Base-by-base conservation (phyloP, 2,113 vertebrate species). In the Bufo gargarizans region DNA sequence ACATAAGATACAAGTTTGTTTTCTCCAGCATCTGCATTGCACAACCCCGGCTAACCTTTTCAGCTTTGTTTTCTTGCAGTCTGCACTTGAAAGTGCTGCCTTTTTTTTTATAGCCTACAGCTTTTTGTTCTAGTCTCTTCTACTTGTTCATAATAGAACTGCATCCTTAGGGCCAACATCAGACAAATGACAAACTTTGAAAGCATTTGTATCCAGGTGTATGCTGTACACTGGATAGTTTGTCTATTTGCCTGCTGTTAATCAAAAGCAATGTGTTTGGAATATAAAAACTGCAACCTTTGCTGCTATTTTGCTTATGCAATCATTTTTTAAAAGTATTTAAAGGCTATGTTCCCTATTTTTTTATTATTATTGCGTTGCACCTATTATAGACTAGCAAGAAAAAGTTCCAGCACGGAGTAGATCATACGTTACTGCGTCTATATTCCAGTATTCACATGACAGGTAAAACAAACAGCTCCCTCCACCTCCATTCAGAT, bases 61-160 rank as follows among this genome's bases (percentile, higher is more conserved):
- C 78, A 81, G 79, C 67, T 82, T 88, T 88, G 86, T 82, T 88
- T 82, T 82, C 86, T n/a, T 76, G 79, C 86, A 74, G 79, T 50
- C 69, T 77, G 20, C 20, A 88, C 87, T 88, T 88, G 47, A 88
- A 83, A 88, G 69, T 9, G 20, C 33, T 77, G 87, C 87, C 47
- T 83, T 65, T 67, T n/a, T n/a, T 47, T 69, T 88, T 84, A 77
- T 88, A 83, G 69, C 80, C 87, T 88, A 22, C 71, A 83, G 80
- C 67, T 83, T 88, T 84, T 77, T 88, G 49, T 88, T 77, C 87
- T 77, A 83, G 80, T 77, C 80, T 82, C 86, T 82, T 88, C 82
- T 53, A 82, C 78, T 88, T 74, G 79, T 82, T 82, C 86, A 76
- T 88, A 88, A 88, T 82, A 88, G 82, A 82, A 49, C 53, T 43